Evolutionary conservation across 2,113 vertebrate genomes (phyloP), one percentile per base, ranked within the genome.

Genomic region (Calyptomena viridis): DNA sequence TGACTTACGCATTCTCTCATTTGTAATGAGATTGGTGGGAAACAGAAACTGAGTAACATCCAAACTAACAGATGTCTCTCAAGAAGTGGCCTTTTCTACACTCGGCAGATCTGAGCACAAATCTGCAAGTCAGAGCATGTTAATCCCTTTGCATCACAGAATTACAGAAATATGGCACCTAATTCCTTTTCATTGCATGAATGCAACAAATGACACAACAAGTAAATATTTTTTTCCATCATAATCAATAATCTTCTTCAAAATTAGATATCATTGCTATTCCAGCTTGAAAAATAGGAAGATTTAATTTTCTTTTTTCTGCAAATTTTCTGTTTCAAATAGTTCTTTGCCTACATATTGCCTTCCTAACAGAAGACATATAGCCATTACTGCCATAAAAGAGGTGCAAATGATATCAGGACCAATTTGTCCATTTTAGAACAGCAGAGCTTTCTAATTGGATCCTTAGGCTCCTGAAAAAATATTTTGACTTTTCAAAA

Each of bases 21-120:
- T 92, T 88, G n/a, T 50, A 58, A 3, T 35, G 18, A 62, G 53
- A 92, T 80, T 94, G 30, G 52, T 87, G 52, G 39, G 73, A 91
- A 92, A 79, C 18, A 90, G 79, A 85, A 92, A 71, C 5, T 88
- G 85, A 93, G 28, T 79, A 62, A 55, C 49, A 89, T 79, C 66
- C 53, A 53, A 93, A 87, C 28, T 76, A 91, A 82, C 62, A 94
- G 87, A 85, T 91, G 84, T 79, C 58, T 76, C 82, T 87, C 58
- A 87, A 87, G 74, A 84, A 91, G n/a, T 56, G 66, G 31, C 15
- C 31, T 50, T 91, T 91, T 84, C 66, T 89, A 20, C 72, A 46
- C 37, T 62, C 87, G 52, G 25, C 31, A 87, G 22, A 35, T 53
- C 27, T 78, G 46, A 47, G 20, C 46, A 47, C 21, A 21, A 18